A percentile compares a stretch with the other conserved stretches of the same genome.
Evolutionary conservation across 1,140 invertebrate genomes (phyloP).

Genomic region (Drosophila sp.): DNA sequence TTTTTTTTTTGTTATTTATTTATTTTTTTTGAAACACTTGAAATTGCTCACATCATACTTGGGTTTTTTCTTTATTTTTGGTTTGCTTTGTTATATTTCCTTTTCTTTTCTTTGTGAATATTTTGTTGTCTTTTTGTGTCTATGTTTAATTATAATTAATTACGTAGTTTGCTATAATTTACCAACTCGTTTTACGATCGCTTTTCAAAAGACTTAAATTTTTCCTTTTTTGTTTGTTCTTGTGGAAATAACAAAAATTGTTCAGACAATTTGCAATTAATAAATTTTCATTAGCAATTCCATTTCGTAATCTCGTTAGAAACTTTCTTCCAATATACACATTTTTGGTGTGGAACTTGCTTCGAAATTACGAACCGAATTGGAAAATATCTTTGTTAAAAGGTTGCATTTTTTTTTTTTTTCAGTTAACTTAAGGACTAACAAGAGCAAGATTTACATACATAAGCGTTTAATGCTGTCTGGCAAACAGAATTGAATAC

Average conservation of each 20-base stretch:
- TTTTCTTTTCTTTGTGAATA: constrained; percentile 31
- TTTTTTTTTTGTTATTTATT: constrained; percentile 37
- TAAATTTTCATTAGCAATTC: neutral
- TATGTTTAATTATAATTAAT: constrained; percentile 67
- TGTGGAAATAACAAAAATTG: constrained; percentile 17
- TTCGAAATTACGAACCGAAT: neutral
- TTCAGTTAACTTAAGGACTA: constrained; percentile 70
- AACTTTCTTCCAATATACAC: constrained; percentile 5
- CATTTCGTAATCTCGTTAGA: constrained; percentile 11
- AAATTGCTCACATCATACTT: constrained; percentile 76
- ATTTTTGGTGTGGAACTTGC: neutral
- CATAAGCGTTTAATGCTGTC: constrained; percentile 78
- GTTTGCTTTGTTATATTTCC: constrained; percentile 28
- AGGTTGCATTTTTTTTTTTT: constrained; percentile 29
- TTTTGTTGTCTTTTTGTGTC: constrained; percentile 42
- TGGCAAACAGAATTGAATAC: constrained; percentile 37
- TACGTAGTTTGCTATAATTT: constrained; percentile 71
- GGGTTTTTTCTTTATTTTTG: constrained; percentile 22
- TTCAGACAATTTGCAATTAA: constrained; percentile 32
- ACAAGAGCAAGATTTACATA: constrained; percentile 77
- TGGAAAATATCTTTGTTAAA: constrained; percentile 38
- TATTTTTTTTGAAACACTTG: constrained; percentile 75
- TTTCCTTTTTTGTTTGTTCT: constrained; percentile 7
- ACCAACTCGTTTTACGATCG: constrained; percentile 69
- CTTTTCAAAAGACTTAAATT: constrained; percentile 61